phyloP scores from a whole-genome alignment of 2,113 vertebrate species.

The Podarcis raffonei region DNA sequence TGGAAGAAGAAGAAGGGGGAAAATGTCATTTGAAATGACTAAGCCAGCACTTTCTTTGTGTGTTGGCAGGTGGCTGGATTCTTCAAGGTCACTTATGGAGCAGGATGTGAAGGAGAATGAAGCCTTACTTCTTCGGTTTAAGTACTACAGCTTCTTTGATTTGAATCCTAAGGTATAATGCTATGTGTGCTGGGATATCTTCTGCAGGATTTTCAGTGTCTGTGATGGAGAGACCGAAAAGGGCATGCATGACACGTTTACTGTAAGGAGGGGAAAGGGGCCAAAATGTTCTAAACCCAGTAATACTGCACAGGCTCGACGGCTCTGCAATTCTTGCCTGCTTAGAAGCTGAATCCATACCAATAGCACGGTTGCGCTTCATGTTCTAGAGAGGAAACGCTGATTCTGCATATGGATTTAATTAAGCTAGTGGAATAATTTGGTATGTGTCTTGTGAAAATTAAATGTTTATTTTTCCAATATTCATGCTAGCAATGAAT shows the following conservation, averaged over 20 bases:
- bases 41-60: rapidly evolving
- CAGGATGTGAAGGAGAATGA: constrained; percentile 99
- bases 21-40: not conserved
- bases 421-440: not conserved
- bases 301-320: not conserved
- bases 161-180: constrained; percentile 95
- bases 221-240: not conserved
- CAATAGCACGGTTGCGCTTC: not conserved
- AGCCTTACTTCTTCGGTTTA: constrained; percentile 95
- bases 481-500: not conserved
- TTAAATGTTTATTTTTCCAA: not conserved
- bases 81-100: constrained; percentile 97
- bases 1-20: not conserved
- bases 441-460: not conserved
- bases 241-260: not conserved
- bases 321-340: not conserved
- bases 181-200: not conserved
- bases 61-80: constrained; percentile 91
- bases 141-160: constrained; percentile 99
- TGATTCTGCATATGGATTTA: not conserved
- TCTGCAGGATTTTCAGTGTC: not conserved
- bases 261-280: too few relatives aligned
- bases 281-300: too few relatives aligned
- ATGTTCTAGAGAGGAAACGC: not conserved
- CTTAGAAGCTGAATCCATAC: not conserved